These are phyloP conservation scores for Tor tambroides DNA, from an alignment of 2,113 vertebrate genomes.

Conservation along the genomic window DNA sequence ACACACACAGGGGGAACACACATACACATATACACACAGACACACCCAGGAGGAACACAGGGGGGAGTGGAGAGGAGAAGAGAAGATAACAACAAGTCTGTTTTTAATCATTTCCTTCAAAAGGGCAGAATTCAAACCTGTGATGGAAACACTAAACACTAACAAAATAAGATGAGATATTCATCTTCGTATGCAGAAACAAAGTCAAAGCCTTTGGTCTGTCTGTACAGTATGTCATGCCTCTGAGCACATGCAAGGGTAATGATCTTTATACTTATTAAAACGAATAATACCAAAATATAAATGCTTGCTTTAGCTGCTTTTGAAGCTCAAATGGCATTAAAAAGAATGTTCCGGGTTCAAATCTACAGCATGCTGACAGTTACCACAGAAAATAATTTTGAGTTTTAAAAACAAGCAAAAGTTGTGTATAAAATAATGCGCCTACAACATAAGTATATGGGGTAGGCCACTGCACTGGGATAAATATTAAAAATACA, in stretches of 20 bases:
- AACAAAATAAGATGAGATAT: neutral
- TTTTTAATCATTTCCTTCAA: slow-evolving; percentile 6
- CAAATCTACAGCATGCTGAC: neutral
- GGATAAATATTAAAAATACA: neutral
- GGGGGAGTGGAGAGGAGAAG: neutral
- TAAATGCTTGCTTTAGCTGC: no score
- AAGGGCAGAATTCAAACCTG: neutral
- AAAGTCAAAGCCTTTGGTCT: neutral
- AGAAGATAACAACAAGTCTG: neutral
- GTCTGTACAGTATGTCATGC: slow-evolving; percentile 13
- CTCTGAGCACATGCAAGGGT: slow-evolving; percentile 14
- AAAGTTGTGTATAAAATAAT: neutral
- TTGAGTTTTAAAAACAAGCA: neutral
- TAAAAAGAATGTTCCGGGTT: slow-evolving; percentile 22
- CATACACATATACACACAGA: slow-evolving; percentile 31
- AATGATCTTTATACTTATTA: neutral
- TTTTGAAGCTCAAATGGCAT: neutral
- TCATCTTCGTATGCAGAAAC: neutral
- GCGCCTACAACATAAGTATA: neutral
- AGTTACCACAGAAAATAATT: neutral
- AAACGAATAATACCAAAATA: neutral
- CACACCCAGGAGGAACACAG: no score
- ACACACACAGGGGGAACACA: slow-evolving; percentile 27
- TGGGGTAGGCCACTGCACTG: neutral
- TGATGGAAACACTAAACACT: neutral